Conservation (phyloP, 2,888 invertebrate species). For the Pammene fasciana region DNA sequence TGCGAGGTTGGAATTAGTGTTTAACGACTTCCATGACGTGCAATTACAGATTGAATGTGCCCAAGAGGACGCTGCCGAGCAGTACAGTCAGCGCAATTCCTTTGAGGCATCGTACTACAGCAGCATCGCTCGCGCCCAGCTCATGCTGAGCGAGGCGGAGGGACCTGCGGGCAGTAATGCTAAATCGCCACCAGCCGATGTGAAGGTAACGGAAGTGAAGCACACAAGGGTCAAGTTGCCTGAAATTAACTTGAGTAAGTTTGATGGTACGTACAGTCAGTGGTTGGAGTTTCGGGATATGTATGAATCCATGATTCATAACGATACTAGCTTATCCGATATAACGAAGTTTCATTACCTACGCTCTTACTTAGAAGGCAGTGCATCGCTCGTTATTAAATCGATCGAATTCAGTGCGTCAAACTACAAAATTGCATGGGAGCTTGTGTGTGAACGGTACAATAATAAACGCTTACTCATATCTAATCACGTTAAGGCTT, state of each 20-base stretch:
- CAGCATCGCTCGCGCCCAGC: neutral
- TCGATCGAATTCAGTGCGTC: conserved; percentile 15
- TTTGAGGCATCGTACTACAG: neutral
- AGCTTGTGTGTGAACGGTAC: neutral
- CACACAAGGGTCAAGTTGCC: conserved; percentile 7
- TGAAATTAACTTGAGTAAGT: conserved; percentile 11
- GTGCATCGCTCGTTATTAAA: conserved; percentile 21
- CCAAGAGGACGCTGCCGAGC: too few relatives aligned
- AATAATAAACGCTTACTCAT: conserved; percentile 10
- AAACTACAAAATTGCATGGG: neutral
- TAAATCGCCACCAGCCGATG: too few relatives aligned
- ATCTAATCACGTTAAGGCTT: conserved; percentile 14
- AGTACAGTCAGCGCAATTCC: too few relatives aligned
- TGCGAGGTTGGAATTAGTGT: conserved; percentile 17
- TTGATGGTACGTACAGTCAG: conserved; percentile 16
- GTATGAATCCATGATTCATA: conserved; percentile 10
- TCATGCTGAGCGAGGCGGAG: conserved; percentile 2
- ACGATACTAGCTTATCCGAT: conserved; percentile 11
- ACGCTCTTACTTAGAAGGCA: conserved; percentile 11
- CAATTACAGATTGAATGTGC: conserved; percentile 10
- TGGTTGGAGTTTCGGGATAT: conserved; percentile 23
- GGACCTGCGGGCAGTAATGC: neutral
- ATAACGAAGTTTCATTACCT: conserved; percentile 16
- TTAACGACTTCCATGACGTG: conserved; percentile 15
- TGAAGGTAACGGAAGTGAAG: too few relatives aligned